Conservation (phyloP, 35 echinoderm and acorn worm species). For the Amphiura filiformis region DNA sequence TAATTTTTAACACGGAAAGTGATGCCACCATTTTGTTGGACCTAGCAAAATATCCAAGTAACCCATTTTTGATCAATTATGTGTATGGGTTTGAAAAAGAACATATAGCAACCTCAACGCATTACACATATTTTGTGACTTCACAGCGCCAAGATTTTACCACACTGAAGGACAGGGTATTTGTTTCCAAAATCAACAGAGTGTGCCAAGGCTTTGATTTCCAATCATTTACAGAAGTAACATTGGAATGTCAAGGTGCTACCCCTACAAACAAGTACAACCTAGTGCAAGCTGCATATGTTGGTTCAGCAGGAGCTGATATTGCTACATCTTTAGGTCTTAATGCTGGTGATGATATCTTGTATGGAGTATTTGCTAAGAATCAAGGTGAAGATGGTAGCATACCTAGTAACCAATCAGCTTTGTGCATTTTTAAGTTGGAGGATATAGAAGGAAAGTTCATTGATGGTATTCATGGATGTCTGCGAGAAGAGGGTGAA, state of each 20-base stretch:
- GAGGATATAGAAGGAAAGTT: slow-evolving; percentile 5
- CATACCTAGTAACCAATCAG: not conserved
- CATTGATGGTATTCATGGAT: not conserved
- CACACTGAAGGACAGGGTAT: too few species aligned
- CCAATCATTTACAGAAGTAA: not conserved
- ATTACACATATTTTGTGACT: slow-evolving; percentile 12
- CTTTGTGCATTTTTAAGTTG: slow-evolving; percentile 21
- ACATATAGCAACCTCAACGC: not conserved
- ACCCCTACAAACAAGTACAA: not conserved
- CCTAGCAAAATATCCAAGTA: not conserved
- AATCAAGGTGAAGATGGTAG: not conserved
- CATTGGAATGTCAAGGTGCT: not conserved
- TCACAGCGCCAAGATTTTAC: not conserved
- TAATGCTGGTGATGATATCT: not conserved
- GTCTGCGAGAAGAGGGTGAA: not conserved
- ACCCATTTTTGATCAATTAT: not conserved
- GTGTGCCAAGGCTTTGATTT: not conserved
- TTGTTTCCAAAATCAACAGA: slow-evolving; percentile 9
- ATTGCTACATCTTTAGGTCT: not conserved
- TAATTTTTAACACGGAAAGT: not conserved
- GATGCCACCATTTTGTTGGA: not conserved
- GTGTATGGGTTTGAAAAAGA: not conserved
- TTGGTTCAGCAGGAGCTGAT: slow-evolving; percentile 13
- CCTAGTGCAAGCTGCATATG: slow-evolving; percentile 17
- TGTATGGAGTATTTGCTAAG: slow-evolving; percentile 28